These are phyloP conservation scores for Pedicia rivosa DNA, from an alignment of 2,888 invertebrate genomes.

Conservation along the genomic window DNA sequence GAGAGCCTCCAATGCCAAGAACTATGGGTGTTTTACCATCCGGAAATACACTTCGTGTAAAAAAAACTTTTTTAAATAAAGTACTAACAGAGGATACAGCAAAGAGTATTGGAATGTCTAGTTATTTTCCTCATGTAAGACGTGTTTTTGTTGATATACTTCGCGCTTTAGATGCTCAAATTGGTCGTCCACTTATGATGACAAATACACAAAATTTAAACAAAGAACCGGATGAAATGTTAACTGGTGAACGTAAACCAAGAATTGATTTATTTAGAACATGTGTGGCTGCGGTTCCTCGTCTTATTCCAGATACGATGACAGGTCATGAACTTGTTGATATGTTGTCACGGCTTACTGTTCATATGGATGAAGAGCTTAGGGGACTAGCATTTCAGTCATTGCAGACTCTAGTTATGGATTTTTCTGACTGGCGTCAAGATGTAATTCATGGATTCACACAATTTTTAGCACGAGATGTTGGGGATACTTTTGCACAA, in stretches of 20 bases:
- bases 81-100: conserved; percentile 95
- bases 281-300: conserved; percentile 95
- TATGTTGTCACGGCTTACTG: conserved; percentile 79
- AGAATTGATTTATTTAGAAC: conserved; percentile 95
- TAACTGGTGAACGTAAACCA: conserved; percentile 91
- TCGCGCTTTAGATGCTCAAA: conserved; percentile 85
- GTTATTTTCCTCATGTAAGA: conserved; percentile 90
- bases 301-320: conserved; percentile 96
- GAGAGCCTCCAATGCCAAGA: conserved; percentile 97
- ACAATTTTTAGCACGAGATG: conserved; percentile 86
- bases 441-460: conserved; percentile 90
- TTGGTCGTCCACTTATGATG: conserved; percentile 93
- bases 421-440: conserved; percentile 95
- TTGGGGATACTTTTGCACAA: conserved; percentile 36
- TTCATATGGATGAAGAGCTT: conserved; percentile 97
- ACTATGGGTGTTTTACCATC: conserved; percentile 90
- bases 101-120: conserved; percentile 88
- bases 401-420: conserved; percentile 85
- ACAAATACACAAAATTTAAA: conserved; percentile 92
- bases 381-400: conserved; percentile 87
- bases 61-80: conserved; percentile 92
- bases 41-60: conserved; percentile 72
- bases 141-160: conserved; percentile 93
- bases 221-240: conserved; percentile 83
- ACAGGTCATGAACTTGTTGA: conserved; percentile 88